A percentile compares a stretch with the other conserved stretches of the same genome.
These are phyloP conservation scores for Aspidapion aeneum DNA, from an alignment of 2,888 invertebrate genomes.

Conservation along the genomic window DNA sequence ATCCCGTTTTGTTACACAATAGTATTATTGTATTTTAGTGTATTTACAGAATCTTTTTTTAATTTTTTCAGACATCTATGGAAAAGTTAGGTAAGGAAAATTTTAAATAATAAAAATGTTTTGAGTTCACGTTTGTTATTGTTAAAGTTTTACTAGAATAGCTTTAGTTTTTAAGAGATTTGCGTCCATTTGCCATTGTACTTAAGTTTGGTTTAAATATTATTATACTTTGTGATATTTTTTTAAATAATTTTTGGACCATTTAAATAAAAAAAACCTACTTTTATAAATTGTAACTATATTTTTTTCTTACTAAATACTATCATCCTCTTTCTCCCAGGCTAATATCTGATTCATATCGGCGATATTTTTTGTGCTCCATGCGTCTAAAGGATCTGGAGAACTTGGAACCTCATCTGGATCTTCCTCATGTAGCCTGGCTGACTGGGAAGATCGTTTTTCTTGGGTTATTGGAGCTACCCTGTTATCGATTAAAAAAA, in stretches of 20 bases:
- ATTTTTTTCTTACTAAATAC: too few species aligned
- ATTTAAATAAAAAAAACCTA: too few species aligned
- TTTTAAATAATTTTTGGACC: too few species aligned
- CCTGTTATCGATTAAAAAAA: too few species aligned
- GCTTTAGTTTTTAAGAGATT: too few species aligned
- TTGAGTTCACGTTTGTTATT: too few species aligned
- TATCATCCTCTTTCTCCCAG: conserved; percentile 56
- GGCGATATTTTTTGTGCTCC: conserved; percentile 67
- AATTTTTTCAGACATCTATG: conserved; percentile 6
- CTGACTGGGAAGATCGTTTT: conserved; percentile 47
- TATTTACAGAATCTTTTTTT: background rate
- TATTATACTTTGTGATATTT: too few species aligned
- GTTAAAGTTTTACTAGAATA: too few species aligned
- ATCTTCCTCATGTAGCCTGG: conserved; percentile 34
- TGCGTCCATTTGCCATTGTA: too few species aligned
- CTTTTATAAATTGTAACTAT: too few species aligned
- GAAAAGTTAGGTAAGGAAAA: conserved; percentile 13
- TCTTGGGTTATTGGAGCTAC: conserved; percentile 48
- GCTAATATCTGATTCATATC: conserved; percentile 70
- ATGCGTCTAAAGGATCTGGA: conserved; percentile 66
- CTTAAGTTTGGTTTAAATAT: too few species aligned
- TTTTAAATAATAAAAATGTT: conserved; percentile 1
- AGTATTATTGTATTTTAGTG: background rate
- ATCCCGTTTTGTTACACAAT: too few species aligned
- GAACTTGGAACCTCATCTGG: conserved; percentile 43